Percentiles rank a stretch among this genome's conserved stretches.
These are phyloP conservation scores for Pelodytes ibericus DNA, from an alignment of 2,797 vertebrate species.

Conservation along the genomic window DNA sequence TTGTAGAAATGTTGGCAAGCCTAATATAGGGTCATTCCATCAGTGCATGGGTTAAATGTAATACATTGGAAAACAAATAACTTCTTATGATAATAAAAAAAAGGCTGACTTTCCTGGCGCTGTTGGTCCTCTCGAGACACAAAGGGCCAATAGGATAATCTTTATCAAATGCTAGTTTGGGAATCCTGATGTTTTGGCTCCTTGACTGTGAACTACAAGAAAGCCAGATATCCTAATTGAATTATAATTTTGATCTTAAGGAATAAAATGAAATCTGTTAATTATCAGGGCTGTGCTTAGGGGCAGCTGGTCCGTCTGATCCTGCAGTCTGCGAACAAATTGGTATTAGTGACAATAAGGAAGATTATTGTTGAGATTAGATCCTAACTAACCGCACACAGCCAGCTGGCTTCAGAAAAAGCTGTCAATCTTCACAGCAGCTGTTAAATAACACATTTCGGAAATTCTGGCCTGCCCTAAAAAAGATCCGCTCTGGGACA, in stretches of 20 bases:
- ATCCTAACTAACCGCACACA: constrained; percentile 84
- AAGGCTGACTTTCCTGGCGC: no score
- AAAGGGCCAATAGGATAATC: constrained; percentile 58
- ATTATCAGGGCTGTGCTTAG: constrained; percentile 72
- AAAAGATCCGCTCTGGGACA: no score
- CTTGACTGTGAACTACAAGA: constrained; percentile 60
- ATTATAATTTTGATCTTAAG: constrained; percentile 74
- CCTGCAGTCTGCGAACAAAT: constrained; percentile 89
- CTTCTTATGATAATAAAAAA: no score
- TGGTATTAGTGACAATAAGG: constrained; percentile 92
- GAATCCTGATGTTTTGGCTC: constrained; percentile 59
- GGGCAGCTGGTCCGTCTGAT: constrained; percentile 96
- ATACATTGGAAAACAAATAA: no score
- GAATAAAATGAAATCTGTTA: constrained; percentile 73
- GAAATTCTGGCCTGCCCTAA: neutral
- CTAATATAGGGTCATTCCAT: no score
- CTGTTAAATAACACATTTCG: constrained; percentile 64
- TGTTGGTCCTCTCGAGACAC: no score
- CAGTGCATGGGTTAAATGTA: no score
- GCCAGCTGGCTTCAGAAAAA: constrained; percentile 80
- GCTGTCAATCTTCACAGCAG: constrained; percentile 73
- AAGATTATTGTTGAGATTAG: constrained; percentile 89
- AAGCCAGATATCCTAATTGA: constrained; percentile 71
- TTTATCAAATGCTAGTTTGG: constrained; percentile 59
- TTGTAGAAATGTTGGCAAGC: no score